Base-by-base conservation (phyloP, 2,797 vertebrate genomes). In the Sebastes glaucus region DNA sequence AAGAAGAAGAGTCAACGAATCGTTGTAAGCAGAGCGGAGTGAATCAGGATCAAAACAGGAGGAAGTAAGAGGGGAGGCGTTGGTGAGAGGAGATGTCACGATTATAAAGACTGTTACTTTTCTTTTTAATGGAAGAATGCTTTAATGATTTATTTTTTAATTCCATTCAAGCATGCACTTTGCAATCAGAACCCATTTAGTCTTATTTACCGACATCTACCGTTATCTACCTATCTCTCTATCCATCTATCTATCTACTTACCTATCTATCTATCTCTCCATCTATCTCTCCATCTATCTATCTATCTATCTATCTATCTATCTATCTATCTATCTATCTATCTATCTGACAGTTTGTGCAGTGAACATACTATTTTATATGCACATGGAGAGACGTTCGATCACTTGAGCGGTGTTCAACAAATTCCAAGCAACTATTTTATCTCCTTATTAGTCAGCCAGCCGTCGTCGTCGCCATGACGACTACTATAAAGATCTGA, bases 51-150 rank as follows among this genome's bases (percentile, higher is more conserved):
- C 7, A 30, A 38, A 74, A 49, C 3, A 52, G 10, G 20, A 57
- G 52, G 42, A 42, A 20, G 66, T 6, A 22, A 46, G 53, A 70
- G 20, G 5, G 30, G 28, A 53, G 23, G 0, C 4, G 0, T 2
- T 9, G 27, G 38, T 23, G 30, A 49, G 65, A 71, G 23, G 23
- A 59, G 35, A 28, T 6, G 9, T 55, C 3, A 16, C 55, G 25
- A 65, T 80, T 25, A 53, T 25, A 23, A 70, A 89, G 91, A 93
- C 93, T 93, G 91, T 93, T 90, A 87, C n/a, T 84, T 83, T 78
- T 42, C 18, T 84, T 87, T 88, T 81, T 77, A 78, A 59, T 75
- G 77, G 71, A 77, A 59, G 62, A 82, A 81, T 49, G 77, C 71
- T 86, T 88, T 78, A 77, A 72, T 5, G 8, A 25, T 76, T 81